These are phyloP conservation scores for Porites evermanni DNA, from an alignment of 92 coral and sea anemone genomes.

Conservation along the genomic window DNA sequence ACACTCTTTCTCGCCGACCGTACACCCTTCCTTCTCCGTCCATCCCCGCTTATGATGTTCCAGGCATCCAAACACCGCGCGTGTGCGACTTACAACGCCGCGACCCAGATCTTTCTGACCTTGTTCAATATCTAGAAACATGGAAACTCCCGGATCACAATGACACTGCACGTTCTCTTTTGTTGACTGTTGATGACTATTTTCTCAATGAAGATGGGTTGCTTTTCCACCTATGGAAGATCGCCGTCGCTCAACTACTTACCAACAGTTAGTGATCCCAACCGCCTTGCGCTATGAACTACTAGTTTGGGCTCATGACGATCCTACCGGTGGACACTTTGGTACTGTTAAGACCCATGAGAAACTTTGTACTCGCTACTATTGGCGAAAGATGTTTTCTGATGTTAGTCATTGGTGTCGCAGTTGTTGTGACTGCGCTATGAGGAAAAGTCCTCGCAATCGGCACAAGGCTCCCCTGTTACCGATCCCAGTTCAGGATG, in stretches of 20 bases:
- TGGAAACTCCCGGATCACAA: slow-evolving; percentile 37
- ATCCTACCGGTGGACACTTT: slow-evolving; percentile 59
- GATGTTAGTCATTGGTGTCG: slow-evolving; percentile 56
- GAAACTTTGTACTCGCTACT: slow-evolving; percentile 59
- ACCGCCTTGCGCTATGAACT: slow-evolving; percentile 54
- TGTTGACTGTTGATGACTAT: slow-evolving; percentile 51
- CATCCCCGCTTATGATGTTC: slow-evolving; percentile 15
- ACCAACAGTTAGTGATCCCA: slow-evolving; percentile 55
- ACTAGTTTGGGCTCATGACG: slow-evolving; percentile 57
- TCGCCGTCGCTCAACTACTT: neutral
- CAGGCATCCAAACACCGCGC: slow-evolving; percentile 17
- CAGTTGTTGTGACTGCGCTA: slow-evolving; percentile 58
- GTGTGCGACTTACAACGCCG: slow-evolving; percentile 50
- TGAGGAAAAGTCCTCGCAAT: slow-evolving; percentile 43
- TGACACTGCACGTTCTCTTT: slow-evolving; percentile 14
- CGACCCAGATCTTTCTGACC: slow-evolving; percentile 48
- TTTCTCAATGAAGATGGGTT: slow-evolving; percentile 54
- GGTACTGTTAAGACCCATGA: slow-evolving; percentile 68
- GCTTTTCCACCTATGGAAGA: slow-evolving; percentile 48
- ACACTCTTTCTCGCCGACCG: slow-evolving; percentile 58
- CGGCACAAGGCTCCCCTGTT: slow-evolving; percentile 46
- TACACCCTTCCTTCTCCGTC: neutral
- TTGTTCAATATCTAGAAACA: slow-evolving; percentile 45
- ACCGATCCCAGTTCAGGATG: slow-evolving; percentile 60
- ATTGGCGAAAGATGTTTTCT: slow-evolving; percentile 61